Base-by-base conservation (phyloP, 30 jellyfish, hydroid and myxozoan genomes). In the Nemopilema nomurai region DNA sequence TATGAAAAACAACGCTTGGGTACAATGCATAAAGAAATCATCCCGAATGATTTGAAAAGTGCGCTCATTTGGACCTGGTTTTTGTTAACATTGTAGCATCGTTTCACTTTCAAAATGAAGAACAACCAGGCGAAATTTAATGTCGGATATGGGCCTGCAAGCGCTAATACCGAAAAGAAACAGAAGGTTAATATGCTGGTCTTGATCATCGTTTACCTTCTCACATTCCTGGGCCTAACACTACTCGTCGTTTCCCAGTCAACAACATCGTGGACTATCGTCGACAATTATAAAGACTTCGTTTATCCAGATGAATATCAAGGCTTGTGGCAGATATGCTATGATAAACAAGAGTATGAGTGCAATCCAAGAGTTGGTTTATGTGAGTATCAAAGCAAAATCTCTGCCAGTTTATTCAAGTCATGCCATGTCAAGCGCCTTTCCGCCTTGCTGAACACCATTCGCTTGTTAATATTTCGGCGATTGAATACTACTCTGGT, bases 291-390 rank as follows among this genome's bases (percentile, higher is more conserved):
- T 74, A 89, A 80, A 51, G 90, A 89, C 33, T 69, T 63, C 74
- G 87, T 89, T 22, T 75, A 77, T 49, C 89, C 89, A 1, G 96
- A 89, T 49, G 96, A 89, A 57, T 81, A 89, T 27, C 89, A 76
- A 32, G 96, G 96, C 21, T 77, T 89, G 30, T 89, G 96, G 96
- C 87, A 81, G 76, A 28, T 29, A 52, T 89, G 96, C 76, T 73
- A 3, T 32, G 91, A 81, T 51, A 72, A 81, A 26, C 87, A 70
- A 66, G 82, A 62, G 50, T 75, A 80, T 24, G 90, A 79, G 51
- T 89, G 96, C 50, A 18, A 22, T 70, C 83, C 81, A 51, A 89
- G 91, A 33, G 21, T 24, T 18, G 92, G 92, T 23, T 57, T 74
- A 64, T 41, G 96, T 89, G 66, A 78, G 96, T 70, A 28, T 8